Evolutionary conservation across 2,888 invertebrate genomes (phyloP), one percentile per base, ranked within the genome.

Genomic region (Hirtodrosophila alboralis): DNA sequence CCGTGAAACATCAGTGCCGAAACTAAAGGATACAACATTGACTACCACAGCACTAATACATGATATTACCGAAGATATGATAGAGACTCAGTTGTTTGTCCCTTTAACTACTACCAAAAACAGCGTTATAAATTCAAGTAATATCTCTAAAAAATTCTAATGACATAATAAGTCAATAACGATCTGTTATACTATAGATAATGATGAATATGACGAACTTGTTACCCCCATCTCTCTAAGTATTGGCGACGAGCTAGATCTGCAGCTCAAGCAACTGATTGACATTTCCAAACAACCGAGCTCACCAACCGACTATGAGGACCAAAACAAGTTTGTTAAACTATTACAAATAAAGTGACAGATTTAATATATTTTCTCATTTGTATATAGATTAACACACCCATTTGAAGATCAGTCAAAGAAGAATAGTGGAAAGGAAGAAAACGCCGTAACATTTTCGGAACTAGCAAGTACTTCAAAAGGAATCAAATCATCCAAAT

Each of bases 81-180:
- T 31, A 13, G 74, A 54, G 5, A 73, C 74, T 1, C 53, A 72
- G 27, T 23, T 65, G 18, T 66, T 66, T 26, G 12, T 59, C 12
- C 27, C 16, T 12, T 23, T n/a, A n/a, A n/a, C n/a, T n/a, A n/a
- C 43, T 2, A 16, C 7, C 9, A 16, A n/a, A 0, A 37, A 13
- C 2, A 10, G 0, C 4, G 2, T 13, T 30, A 36, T 16, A 23
- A 9, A 1, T 23, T 1, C 16, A 41, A 60, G 73, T 73, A 64
- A 23, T 10, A n/a, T 30, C 4, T 10, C 12, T n/a, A 14, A 3
- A 0, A 10, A 4, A 8, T 26, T 14, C 10, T 26, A 16, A n/a
- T 8, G 18, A 7, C 2, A 3, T 9, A 18, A 4, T 5, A 10
- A 13, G 1, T 13, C 14, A 49, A 13, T 23, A n/a, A n/a, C 16